These are phyloP conservation scores for Pangasius macronema DNA, from an alignment of 2,797 vertebrate genomes.

Conservation along the genomic window DNA sequence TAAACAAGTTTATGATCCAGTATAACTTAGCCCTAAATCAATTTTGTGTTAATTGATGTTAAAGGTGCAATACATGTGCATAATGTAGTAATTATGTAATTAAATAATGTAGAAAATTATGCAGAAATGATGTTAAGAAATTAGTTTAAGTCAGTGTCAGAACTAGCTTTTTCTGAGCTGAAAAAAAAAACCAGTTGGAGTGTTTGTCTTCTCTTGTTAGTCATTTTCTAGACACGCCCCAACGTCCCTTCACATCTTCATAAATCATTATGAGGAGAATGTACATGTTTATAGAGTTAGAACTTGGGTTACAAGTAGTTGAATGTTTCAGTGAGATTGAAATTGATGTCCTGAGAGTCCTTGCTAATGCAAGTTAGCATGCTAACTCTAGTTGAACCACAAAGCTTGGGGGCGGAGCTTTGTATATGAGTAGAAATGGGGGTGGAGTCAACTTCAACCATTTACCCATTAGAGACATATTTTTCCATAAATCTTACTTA, in stretches of 20 bases:
- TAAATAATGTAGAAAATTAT: not conserved
- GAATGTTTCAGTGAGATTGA: not conserved
- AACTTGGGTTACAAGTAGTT: not conserved
- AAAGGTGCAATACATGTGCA: not conserved
- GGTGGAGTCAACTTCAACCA: not conserved
- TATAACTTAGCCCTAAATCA: not conserved
- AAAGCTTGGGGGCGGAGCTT: not conserved
- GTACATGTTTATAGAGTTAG: not conserved
- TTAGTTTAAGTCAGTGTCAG: not conserved
- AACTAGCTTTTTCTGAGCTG: not conserved
- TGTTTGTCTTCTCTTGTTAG: not conserved
- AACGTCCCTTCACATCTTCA: not conserved
- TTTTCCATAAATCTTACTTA: not conserved
- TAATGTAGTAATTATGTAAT: too few relatives aligned
- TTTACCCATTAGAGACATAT: not conserved
- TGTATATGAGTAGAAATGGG: not conserved
- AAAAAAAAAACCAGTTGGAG: not conserved
- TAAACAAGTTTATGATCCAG: not conserved
- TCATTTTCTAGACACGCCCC: not conserved
- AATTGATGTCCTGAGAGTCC: not conserved
- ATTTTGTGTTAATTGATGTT: not conserved
- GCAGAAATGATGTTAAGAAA: not conserved
- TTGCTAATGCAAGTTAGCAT: not conserved
- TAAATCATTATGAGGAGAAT: not conserved
- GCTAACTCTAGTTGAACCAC: not conserved